Base-by-base conservation (phyloP, 2,888 invertebrate genomes). In the Cheilosia grossa region DNA sequence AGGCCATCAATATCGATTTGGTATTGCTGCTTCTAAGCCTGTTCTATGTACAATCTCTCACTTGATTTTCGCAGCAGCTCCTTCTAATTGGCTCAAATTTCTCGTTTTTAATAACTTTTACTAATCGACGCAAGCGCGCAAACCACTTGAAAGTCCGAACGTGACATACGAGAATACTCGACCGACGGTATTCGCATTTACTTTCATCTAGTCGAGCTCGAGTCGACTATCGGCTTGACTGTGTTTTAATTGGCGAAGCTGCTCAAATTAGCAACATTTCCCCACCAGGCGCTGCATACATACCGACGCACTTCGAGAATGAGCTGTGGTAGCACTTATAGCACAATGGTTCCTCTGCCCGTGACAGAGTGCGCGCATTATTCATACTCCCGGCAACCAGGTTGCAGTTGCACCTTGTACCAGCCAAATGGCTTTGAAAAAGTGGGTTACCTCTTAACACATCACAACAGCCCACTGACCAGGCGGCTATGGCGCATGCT, bases 381-480 rank as follows among this genome's bases (percentile, higher is more conserved):
- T 44, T 44, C 44, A 44, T 17, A 15, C 9, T 67, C 54, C 58
- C 47, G 10, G 3, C 7, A 61, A 42, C 42, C 61, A 17, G 61
- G 53, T 33, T 17, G 1, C 17, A 6, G 42, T 4, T n/a, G 44
- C 30, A 9, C 6, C 42, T 15, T n/a, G 44, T 47, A 9, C 1
- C 42, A 40, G 13, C n/a, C 0, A 30, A 44, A 17, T 58, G 13
- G 19, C 9, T 27, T 19, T 24, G 79, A 27, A 87, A 87, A 89
- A 88, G 85, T 87, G 88, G 87, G 88, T 89, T 89, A 87, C 89
- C 89, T 87, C 83, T 85, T 19, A 49, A 24, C 69, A 73, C 59
- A 56, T 49, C 37, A 9, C 54, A 44, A 64, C 42, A 51, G 10
- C 24, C 19, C 17, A 42, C 27, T 61, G 47, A 37, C 40, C 59